Base-by-base conservation (phyloP, 1,140 invertebrate genomes). In the Muscidifurax raptorellus region DNA sequence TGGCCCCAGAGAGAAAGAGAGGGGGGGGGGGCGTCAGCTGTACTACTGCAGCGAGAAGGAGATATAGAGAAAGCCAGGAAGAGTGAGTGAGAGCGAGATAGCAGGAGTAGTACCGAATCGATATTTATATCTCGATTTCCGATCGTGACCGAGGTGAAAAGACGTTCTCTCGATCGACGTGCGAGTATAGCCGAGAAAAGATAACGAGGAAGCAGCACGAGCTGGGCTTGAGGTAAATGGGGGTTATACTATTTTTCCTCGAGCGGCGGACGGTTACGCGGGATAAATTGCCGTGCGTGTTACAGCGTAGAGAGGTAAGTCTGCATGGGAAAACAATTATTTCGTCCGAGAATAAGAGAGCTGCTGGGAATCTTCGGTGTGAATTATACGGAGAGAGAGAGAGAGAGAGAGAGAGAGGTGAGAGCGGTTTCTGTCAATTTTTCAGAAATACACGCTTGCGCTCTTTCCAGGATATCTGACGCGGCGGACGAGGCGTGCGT, bases 41-140 rank as follows among this genome's bases (percentile, higher is more conserved):
- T 22, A 27, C 32, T 22, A 12, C 36, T 44, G 32, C 22, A 15
- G 22, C 13, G 77, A 18, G 15, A 59, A 25, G 4, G 9, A 69
- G 75, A 32, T 59, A 83, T 28, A 71, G 6, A 25, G 25, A 71
- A 64, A 27, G 32, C 6, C 40, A 44, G 22, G 5, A 47, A 71
- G 67, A 30, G 6, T 47, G 40, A 36, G 13, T 71, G 13, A 28
- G 3, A 75, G 72, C 47, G 28, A 69, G 66, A 69, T 27, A 30
- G 25, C 5, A n/a, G 2, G 27, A 59, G 66, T 30, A 15, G 25
- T n/a, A 9, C 71, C 64, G 69, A 84, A 84, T 84, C 83, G 83
- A 85, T 85, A 82, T 76, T 81, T 77, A 71, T 85, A 85, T 85
- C 79, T 82, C 59, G 84, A 59, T 77, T 59, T 81, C 79, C 40